These are phyloP conservation scores for Romanogobio albipinnatus DNA, from an alignment of 2,113 vertebrate species.

Conservation along the genomic window DNA sequence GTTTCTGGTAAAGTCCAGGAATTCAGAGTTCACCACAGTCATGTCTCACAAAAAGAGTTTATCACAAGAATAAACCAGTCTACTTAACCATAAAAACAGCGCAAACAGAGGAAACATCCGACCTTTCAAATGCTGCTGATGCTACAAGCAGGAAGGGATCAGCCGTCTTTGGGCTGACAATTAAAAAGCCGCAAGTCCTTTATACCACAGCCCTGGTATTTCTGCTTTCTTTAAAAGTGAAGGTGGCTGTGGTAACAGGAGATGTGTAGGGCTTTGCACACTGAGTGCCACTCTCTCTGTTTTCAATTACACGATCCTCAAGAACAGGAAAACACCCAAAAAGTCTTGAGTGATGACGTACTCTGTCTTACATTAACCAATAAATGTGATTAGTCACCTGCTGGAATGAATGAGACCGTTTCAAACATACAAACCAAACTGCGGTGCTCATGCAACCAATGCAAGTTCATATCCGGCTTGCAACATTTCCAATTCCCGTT, in stretches of 20 bases:
- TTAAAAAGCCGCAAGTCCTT: constrained; percentile 55
- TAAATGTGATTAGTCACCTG: neutral
- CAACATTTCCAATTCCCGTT: neutral
- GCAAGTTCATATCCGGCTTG: neutral
- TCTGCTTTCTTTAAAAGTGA: constrained; percentile 48
- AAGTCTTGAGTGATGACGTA: neutral
- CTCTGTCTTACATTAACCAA: neutral
- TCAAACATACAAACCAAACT: neutral
- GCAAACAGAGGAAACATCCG: neutral
- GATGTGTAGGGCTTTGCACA: neutral
- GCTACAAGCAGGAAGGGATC: constrained; percentile 41
- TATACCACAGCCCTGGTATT: constrained; percentile 47
- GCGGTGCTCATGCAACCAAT: neutral
- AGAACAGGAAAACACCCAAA: constrained; percentile 44
- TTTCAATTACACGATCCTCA: constrained; percentile 44
- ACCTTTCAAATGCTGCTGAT: constrained; percentile 13
- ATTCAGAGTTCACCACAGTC: constrained; percentile 21
- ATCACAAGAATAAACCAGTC: constrained; percentile 34
- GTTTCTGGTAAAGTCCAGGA: constrained; percentile 17
- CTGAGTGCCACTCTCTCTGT: constrained; percentile 9
- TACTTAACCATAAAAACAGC: constrained; percentile 39
- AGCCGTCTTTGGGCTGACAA: constrained; percentile 23
- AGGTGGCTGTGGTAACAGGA: neutral
- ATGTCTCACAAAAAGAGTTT: constrained; percentile 16
- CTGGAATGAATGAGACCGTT: neutral